Evolutionary conservation across 2,888 invertebrate species (phyloP).

Genomic region (Dolichopus griseipennis): DNA sequence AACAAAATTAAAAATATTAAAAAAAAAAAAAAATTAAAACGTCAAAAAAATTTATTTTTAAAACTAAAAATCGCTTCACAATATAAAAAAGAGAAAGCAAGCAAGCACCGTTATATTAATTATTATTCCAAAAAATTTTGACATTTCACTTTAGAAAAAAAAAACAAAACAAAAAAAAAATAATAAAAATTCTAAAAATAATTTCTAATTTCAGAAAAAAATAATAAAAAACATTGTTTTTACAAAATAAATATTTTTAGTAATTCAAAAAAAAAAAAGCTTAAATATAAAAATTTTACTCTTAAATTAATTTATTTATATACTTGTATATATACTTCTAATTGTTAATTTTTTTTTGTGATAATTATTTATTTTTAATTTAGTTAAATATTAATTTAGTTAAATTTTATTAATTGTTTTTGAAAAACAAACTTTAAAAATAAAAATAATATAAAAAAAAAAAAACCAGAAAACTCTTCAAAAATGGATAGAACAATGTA

Average conservation of each 20-base stretch:
- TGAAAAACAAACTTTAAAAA: background rate
- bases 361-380: background rate
- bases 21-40: background rate
- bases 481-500: slow-evolving; percentile 84
- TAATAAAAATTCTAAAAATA: background rate
- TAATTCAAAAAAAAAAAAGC: background rate
- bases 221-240: background rate
- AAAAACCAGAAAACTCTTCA: slow-evolving; percentile 7
- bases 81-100: background rate
- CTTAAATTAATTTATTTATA: background rate
- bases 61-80: background rate
- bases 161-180: too few relatives aligned
- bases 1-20: background rate
- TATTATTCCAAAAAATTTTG: slow-evolving; percentile 1
- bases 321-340: background rate
- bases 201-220: background rate
- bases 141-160: background rate
- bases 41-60: background rate
- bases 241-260: background rate
- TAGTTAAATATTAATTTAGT: too few relatives aligned
- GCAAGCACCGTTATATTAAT: background rate
- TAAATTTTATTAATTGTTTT: slow-evolving; percentile 8
- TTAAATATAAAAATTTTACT: background rate
- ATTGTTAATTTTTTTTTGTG: too few relatives aligned
- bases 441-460: slow-evolving; percentile 10